Evolutionary conservation across 2,888 invertebrate species (phyloP).

Genomic region (Germaria angustata): DNA sequence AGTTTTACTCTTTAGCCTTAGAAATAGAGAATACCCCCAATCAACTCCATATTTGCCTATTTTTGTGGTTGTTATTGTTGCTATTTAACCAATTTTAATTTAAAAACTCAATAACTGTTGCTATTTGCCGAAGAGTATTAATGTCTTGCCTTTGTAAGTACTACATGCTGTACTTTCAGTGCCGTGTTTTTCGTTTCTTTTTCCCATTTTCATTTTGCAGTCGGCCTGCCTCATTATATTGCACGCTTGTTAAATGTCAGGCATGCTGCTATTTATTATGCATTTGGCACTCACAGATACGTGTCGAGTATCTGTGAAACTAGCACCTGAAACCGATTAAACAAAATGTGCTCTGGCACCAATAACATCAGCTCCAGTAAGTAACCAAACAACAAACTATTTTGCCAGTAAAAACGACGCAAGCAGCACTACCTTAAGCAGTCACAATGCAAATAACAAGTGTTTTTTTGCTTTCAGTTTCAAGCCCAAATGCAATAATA

Average conservation of each 20-base stretch:
- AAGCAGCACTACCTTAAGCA: not conserved
- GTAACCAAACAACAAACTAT: conserved; percentile 25
- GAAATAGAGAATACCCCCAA: not conserved
- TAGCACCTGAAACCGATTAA: conserved; percentile 69
- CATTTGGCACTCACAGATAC: conserved; percentile 67
- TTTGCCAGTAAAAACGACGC: conserved; percentile 9
- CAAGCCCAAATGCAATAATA: not conserved
- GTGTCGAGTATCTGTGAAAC: conserved; percentile 68
- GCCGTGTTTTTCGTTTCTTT: conserved; percentile 12
- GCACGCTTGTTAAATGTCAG: conserved; percentile 70
- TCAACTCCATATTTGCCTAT: conserved; percentile 52
- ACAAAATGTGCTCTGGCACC: conserved; percentile 63
- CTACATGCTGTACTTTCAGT: conserved; percentile 6
- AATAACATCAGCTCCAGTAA: conserved; percentile 45
- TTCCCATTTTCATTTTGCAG: conserved; percentile 25
- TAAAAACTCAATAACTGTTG: conserved; percentile 62
- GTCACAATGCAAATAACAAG: not conserved
- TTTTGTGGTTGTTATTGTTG: conserved; percentile 19
- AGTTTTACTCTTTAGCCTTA: not conserved
- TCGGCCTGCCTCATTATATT: conserved; percentile 63
- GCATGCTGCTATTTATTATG: conserved; percentile 69
- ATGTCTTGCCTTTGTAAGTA: conserved; percentile 10
- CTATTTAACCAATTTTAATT: conserved; percentile 60
- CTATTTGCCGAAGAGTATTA: conserved; percentile 31
- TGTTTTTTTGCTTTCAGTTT: no score